Base-by-base conservation (phyloP, 2,888 invertebrate species). In the Disparrhopalites patrizii region DNA sequence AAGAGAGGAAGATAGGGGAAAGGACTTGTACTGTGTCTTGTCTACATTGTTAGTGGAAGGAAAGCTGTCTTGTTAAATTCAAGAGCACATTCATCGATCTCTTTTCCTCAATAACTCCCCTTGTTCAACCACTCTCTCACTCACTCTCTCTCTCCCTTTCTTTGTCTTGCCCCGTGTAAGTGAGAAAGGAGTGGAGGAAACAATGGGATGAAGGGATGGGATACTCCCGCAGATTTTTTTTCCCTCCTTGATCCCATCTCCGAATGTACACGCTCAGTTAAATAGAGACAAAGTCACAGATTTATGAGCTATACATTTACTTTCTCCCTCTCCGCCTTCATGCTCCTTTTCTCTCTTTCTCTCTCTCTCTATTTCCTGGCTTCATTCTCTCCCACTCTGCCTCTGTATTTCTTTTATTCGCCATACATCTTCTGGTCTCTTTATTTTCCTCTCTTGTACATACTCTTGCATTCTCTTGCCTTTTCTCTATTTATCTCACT, bases 41-140 rank as follows among this genome's bases (percentile, higher is more conserved):
- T 56, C 36, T 36, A 56, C 31, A 56, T 56, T 56, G 56, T 56
- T 25, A 23, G 38, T 38, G 56, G 25, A 56, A 56, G 18, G 38
- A 56, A 56, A 33, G 23, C 38, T 38, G 56, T 56, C 56, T 56
- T 56, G 56, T 56, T 56, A 56, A 56, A 56, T 56, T 56, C 56
- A 56, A 56, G 38, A 56, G 56, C 20, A 20, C 56, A 20, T 33
- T 56, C 56, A 56, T 56, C 56, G 56, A 56, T 56, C 56, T 56
- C n/a, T n/a, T n/a, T n/a, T n/a, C n/a, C n/a, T 3, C 23, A n/a
- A 13, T 20, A 4, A 23, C 25, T 47, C 25, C 47, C 47, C 25
- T 43, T 43, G n/a, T n/a, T n/a, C n/a, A n/a, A n/a, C n/a, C n/a
- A n/a, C n/a, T n/a, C n/a, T n/a, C n/a, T n/a, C n/a, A n/a, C n/a